Base-by-base conservation (phyloP, 2,888 invertebrate genomes). In the Theodoxus fluviatilis region DNA sequence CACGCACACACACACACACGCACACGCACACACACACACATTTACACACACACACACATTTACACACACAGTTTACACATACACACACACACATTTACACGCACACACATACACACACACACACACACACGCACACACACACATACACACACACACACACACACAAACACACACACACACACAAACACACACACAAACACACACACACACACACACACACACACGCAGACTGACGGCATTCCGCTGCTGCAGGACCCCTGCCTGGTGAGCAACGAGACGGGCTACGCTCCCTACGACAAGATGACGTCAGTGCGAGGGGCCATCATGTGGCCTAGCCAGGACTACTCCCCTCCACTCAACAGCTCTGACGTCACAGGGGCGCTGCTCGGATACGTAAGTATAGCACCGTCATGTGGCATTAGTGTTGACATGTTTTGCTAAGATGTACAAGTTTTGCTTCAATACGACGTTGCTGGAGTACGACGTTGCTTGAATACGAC, bases 241-340 rank as follows among this genome's bases (percentile, higher is more conserved):
- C 90, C 94, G 57, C 89, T 94, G 2, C 89, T 93, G 28, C 64
- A 83, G 83, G 83, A 83, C 69, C 81, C 81, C 18, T 74, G 77
- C 12, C 52, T 83, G 67, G 75, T 79, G 15, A 74, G 77, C 28
- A 80, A 80, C 74, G 74, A 73, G 22, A 71, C 78, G 0, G 72
- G 75, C 52, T 86, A 86, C 72, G 71, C 68, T 31, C 83, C 85
- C 0, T 86, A 82, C 73, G 75, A 78, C 0, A 70, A 63, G 3
- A 83, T 84, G 63, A 73, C 73, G 15, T 72, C 73, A n/a, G 74
- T 74, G 25, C 75, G 80, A 71, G 80, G 82, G 12, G 81, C 76
- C 69, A 81, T 86, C 63, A 83, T 78, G 70, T 85, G 85, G 85
- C 83, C 84, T 4, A 28, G 52, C 6, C 9, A 49, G 12, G 55